These are phyloP conservation scores for Schizopygopsis malacanthus DNA, from an alignment of 2,797 vertebrate species.

Conservation along the genomic window DNA sequence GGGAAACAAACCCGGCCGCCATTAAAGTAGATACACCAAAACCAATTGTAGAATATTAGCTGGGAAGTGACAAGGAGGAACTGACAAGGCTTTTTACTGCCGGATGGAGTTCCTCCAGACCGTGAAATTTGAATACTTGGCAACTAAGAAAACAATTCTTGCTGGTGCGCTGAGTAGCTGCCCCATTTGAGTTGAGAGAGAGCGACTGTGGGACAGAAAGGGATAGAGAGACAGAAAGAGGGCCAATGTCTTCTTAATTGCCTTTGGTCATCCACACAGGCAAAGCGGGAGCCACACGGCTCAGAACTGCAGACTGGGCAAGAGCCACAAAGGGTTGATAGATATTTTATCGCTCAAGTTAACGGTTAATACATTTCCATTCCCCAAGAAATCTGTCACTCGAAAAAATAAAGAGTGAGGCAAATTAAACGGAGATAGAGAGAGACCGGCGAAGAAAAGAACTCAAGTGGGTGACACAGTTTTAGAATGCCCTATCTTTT, in stretches of 20 bases:
- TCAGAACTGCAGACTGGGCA: slow-evolving; percentile 82
- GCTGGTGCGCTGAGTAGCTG: slow-evolving; percentile 77
- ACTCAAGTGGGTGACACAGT: slow-evolving; percentile 82
- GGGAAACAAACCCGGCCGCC: slow-evolving; percentile 67
- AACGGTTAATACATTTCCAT: slow-evolving; percentile 99
- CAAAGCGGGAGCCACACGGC: slow-evolving; percentile 86
- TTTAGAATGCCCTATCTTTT: slow-evolving; percentile 92
- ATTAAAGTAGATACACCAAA: slow-evolving; percentile 80
- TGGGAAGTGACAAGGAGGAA: slow-evolving; percentile 75
- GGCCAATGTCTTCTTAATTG: slow-evolving; percentile 81
- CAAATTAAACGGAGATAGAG: slow-evolving; percentile 89
- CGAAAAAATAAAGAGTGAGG: slow-evolving; percentile 82
- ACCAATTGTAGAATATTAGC: slow-evolving; percentile 83
- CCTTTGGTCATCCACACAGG: slow-evolving; percentile 87
- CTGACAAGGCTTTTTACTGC: slow-evolving; percentile 70
- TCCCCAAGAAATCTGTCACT: slow-evolving; percentile 98
- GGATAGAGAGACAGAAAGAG: slow-evolving; percentile 19
- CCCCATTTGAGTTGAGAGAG: slow-evolving; percentile 67
- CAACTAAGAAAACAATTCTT: slow-evolving; percentile 83
- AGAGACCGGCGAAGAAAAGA: slow-evolving; percentile 77
- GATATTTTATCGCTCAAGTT: slow-evolving; percentile 95
- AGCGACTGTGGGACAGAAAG: slow-evolving; percentile 66
- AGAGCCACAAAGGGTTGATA: slow-evolving; percentile 80
- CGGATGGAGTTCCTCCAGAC: slow-evolving; percentile 76
- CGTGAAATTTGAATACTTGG: slow-evolving; percentile 83